A percentile compares a stretch with the other conserved stretches of the same genome.
Conservation (phyloP, 2,797 vertebrate species). For the Bovichtus variegatus region DNA sequence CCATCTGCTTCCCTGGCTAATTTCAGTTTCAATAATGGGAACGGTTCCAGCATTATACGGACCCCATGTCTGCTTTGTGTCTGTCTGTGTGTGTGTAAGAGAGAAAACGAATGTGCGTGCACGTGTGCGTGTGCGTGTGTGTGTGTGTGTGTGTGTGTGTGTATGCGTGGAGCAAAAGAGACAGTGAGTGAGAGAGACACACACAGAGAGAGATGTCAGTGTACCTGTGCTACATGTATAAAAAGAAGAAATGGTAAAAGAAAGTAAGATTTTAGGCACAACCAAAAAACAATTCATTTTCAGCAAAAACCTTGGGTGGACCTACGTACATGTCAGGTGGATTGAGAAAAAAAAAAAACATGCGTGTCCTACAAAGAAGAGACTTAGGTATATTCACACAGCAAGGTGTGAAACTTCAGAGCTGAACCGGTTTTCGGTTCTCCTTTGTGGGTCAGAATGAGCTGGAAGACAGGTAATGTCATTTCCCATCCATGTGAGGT, state of each 20-base stretch:
- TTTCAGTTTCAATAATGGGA: slow-evolving; percentile 61
- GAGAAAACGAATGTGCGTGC: too few relatives aligned
- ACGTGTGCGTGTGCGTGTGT: too few relatives aligned
- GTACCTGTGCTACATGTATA: not conserved
- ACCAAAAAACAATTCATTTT: not conserved
- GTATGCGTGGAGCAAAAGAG: not conserved
- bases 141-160: too few relatives aligned
- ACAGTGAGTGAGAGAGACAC: not conserved
- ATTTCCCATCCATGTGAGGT: slow-evolving; percentile 39
- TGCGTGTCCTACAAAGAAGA: not conserved
- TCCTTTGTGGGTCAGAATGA: slow-evolving; percentile 40
- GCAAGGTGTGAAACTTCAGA: slow-evolving; percentile 22
- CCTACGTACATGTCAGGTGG: slow-evolving; percentile 10
- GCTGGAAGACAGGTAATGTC: slow-evolving; percentile 49
- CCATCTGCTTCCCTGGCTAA: slow-evolving; percentile 70
- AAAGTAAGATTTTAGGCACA: not conserved
- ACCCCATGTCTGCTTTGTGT: slow-evolving; percentile 36
- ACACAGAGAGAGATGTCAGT: not conserved
- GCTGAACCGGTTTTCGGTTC: slow-evolving; percentile 30
- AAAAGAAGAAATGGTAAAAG: not conserved
- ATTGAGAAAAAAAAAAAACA: not conserved
- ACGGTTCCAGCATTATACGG: slow-evolving; percentile 53
- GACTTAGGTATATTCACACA: not conserved
- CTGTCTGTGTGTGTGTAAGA: not conserved
- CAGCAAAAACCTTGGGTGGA: not conserved